Evolutionary conservation across 2,888 invertebrate species (phyloP).

Genomic region (Coronaproctus castanopsis): DNA sequence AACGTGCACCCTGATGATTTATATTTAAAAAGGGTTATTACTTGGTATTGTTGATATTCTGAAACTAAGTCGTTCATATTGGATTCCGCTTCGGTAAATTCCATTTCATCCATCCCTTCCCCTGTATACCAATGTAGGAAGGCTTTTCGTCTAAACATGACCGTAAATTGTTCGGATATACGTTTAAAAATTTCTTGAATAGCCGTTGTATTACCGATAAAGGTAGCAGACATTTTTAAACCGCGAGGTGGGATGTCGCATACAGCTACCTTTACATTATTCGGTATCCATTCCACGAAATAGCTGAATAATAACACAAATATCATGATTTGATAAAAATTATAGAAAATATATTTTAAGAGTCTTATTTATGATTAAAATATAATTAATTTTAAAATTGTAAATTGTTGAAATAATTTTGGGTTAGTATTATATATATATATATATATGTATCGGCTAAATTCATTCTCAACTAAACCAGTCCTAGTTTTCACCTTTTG

Average conservation of each 20-base stretch:
- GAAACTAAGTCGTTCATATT: neutral
- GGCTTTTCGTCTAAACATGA: conserved; percentile 42
- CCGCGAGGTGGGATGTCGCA: conserved; percentile 61
- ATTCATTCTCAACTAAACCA: too few relatives aligned
- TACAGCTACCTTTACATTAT: conserved; percentile 61
- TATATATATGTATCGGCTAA: too few relatives aligned
- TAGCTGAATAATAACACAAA: neutral
- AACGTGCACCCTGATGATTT: too few relatives aligned
- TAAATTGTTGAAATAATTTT: too few relatives aligned
- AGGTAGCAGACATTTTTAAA: conserved; percentile 70
- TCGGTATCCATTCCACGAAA: conserved; percentile 40
- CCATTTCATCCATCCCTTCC: neutral
- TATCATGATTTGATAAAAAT: too few relatives aligned
- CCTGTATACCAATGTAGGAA: conserved; percentile 25
- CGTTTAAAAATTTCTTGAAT: conserved; percentile 42
- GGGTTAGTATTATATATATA: too few relatives aligned
- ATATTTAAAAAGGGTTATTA: too few relatives aligned
- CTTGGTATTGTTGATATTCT: neutral
- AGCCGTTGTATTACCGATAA: conserved; percentile 68
- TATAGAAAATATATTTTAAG: too few relatives aligned
- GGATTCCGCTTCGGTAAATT: neutral
- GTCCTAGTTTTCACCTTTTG: too few relatives aligned
- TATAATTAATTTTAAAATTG: too few relatives aligned
- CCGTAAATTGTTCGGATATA: conserved; percentile 33
- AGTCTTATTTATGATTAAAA: too few relatives aligned